Evolutionary conservation across 2,797 vertebrate species (phyloP).

Genomic region (Falco rusticolus): DNA sequence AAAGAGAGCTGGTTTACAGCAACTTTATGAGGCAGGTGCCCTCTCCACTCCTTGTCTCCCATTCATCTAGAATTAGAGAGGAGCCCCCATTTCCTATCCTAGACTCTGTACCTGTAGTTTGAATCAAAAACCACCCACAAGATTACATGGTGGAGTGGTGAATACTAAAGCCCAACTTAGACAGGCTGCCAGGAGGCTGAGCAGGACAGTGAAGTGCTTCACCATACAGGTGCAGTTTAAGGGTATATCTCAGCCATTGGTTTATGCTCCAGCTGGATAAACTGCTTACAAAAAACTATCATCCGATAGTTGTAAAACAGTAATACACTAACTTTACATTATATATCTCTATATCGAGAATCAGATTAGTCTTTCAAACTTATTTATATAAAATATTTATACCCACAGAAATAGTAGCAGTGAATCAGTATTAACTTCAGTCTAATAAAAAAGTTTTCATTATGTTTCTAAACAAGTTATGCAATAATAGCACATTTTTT

Average conservation of each 20-base stretch:
- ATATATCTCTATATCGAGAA: background rate
- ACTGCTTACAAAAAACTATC: background rate
- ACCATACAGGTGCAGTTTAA: background rate
- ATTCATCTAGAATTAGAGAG: background rate
- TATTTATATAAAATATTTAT: background rate
- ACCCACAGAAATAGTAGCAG: background rate
- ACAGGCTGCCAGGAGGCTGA: background rate
- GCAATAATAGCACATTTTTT: background rate
- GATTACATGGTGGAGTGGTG: background rate
- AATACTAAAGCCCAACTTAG: background rate
- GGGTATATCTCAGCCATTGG: background rate
- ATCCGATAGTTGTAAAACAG: background rate
- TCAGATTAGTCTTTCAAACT: background rate
- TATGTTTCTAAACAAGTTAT: background rate
- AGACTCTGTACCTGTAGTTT: background rate
- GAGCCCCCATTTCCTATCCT: fast-evolving
- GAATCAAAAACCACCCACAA: background rate
- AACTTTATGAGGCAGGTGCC: background rate
- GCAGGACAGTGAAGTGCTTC: background rate
- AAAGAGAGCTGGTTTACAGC: background rate
- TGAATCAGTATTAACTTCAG: background rate
- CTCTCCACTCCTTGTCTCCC: background rate
- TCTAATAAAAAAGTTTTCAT: background rate
- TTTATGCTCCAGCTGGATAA: background rate
- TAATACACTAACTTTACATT: background rate